Evolutionary conservation across 1,140 invertebrate genomes (phyloP).

Genomic region (Drosophila persimilis): DNA sequence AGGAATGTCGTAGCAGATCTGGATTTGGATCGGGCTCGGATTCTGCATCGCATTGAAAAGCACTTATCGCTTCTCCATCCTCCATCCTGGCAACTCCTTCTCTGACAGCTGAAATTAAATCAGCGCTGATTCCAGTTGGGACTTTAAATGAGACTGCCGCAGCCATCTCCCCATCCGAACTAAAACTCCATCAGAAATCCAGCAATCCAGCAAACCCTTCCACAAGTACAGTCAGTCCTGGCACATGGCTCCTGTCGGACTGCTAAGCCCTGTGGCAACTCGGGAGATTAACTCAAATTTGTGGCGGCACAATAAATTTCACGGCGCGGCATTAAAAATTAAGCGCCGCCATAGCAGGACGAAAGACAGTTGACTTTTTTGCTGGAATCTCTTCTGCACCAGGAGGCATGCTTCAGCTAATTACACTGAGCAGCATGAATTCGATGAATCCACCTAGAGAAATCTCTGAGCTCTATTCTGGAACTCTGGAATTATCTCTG

Average conservation of each 20-base stretch:
- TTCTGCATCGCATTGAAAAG: conserved; percentile 54
- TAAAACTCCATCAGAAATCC: conserved; percentile 10
- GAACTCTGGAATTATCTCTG: no score
- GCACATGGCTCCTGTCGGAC: conserved; percentile 9
- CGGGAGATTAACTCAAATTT: conserved; percentile 74
- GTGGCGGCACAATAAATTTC: conserved; percentile 76
- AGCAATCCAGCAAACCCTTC: conserved; percentile 3
- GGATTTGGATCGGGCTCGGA: conserved; percentile 20
- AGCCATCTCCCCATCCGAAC: not conserved
- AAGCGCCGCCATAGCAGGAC: conserved; percentile 58
- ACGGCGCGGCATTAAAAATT: conserved; percentile 71
- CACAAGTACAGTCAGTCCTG: conserved; percentile 48
- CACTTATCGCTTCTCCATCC: conserved; percentile 69
- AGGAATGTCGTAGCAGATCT: conserved; percentile 49
- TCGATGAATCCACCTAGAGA: no score
- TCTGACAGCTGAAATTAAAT: conserved; percentile 62
- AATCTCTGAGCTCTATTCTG: no score
- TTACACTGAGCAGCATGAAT: conserved; percentile 51
- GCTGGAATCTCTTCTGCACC: conserved; percentile 1
- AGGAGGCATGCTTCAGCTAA: conserved; percentile 38
- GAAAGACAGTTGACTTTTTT: conserved; percentile 55
- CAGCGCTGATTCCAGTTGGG: conserved; percentile 60
- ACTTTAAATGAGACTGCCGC: conserved; percentile 57
- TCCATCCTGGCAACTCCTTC: conserved; percentile 8
- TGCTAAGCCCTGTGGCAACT: conserved; percentile 56